phyloP scores from a whole-genome alignment of 2,888 invertebrate species.

The Mimumesa dahlbomi region DNA sequence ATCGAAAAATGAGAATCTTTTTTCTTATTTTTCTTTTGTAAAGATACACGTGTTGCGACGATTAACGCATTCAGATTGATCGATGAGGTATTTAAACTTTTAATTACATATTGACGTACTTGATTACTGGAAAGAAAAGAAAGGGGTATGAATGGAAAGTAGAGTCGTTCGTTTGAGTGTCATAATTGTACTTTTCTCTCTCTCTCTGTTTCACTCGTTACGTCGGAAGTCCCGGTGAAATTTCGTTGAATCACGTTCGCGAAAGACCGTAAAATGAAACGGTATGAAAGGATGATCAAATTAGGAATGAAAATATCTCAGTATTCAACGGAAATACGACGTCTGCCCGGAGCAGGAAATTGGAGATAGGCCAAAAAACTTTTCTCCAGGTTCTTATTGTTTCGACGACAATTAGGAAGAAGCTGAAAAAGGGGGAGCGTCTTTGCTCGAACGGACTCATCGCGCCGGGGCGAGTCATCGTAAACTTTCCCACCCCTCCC shows the following conservation, averaged over 20 bases:
- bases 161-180: too few species aligned
- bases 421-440: background rate
- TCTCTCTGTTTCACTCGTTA: background rate
- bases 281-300: background rate
- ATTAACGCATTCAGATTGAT: too few species aligned
- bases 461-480: conserved; percentile 50
- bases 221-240: background rate
- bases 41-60: too few species aligned
- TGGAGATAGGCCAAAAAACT: conserved; percentile 52
- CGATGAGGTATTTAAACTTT: too few species aligned
- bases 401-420: conserved; percentile 57
- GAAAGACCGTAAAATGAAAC: background rate
- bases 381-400: conserved; percentile 58
- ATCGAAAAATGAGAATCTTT: too few species aligned
- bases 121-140: too few species aligned
- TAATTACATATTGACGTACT: too few species aligned
- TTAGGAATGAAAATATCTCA: background rate
- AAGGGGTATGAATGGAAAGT: too few species aligned
- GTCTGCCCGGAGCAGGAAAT: conserved; percentile 34
- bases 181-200: too few species aligned
- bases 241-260: background rate
- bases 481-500: conserved; percentile 68
- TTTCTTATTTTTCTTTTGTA: too few species aligned
- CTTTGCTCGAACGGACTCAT: background rate
- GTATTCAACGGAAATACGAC: background rate